A percentile compares a stretch with the other conserved stretches of the same genome.
These are phyloP conservation scores for Monochamus alternatus DNA, from an alignment of 2,888 invertebrate species.

Conservation along the genomic window DNA sequence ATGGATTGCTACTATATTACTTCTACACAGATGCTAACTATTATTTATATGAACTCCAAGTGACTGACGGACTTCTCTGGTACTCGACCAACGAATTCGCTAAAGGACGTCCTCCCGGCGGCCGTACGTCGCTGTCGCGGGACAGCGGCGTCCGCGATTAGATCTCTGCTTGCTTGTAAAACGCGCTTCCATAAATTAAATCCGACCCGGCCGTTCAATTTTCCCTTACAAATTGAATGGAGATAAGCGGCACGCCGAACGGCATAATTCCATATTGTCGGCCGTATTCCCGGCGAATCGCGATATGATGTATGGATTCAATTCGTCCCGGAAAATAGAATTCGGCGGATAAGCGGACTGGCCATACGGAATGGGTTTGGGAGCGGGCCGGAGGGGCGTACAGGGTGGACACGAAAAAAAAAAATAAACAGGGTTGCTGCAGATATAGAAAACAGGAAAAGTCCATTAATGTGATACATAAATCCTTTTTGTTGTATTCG, in stretches of 20 bases:
- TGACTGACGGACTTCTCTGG: background rate
- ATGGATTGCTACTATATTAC: too few species aligned
- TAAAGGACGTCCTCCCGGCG: background rate
- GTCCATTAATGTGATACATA: too few species aligned
- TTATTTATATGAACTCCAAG: too few species aligned
- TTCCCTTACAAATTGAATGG: slow-evolving; percentile 51
- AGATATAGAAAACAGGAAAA: background rate
- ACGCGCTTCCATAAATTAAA: slow-evolving; percentile 46
- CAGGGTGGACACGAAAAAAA: background rate
- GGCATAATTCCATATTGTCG: slow-evolving; percentile 59
- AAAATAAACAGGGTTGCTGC: background rate
- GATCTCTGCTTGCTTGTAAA: slow-evolving; percentile 22
- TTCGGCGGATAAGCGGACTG: slow-evolving; percentile 64
- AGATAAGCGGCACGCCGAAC: slow-evolving; percentile 56
- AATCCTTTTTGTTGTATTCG: too few species aligned
- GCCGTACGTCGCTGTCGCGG: background rate
- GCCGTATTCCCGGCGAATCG: slow-evolving; percentile 46
- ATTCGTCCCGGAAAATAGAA: slow-evolving; percentile 70
- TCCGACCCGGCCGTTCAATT: slow-evolving; percentile 49
- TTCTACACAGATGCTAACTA: too few species aligned
- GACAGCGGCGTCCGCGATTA: slow-evolving; percentile 37
- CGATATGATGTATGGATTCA: slow-evolving; percentile 70
- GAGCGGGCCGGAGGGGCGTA: slow-evolving; percentile 7
- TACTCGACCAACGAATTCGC: background rate
- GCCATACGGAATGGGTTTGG: slow-evolving; percentile 29